Percentiles rank a stretch among this genome's conserved stretches.
These are phyloP conservation scores for Tapera naevia DNA, from an alignment of 2,797 vertebrate species.

Conservation along the genomic window DNA sequence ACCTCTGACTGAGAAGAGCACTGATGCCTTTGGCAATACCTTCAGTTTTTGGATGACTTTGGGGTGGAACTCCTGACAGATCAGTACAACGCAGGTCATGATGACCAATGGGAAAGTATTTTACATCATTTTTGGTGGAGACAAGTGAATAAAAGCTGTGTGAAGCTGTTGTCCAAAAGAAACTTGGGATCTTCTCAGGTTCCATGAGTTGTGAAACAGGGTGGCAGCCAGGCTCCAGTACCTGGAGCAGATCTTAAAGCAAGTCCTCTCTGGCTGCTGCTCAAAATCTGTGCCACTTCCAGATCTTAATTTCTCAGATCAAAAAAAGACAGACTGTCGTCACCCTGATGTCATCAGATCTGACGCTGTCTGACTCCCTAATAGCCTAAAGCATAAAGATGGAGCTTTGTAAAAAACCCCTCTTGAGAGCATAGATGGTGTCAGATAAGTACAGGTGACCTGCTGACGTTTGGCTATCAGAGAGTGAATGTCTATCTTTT, in stretches of 20 bases:
- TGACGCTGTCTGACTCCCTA: not conserved
- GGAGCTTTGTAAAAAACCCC: not conserved
- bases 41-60: not conserved
- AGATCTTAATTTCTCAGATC: not conserved
- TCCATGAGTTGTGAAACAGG: not conserved
- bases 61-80: not conserved
- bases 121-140: not conserved
- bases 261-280: not conserved
- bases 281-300: not conserved
- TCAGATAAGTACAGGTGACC: fast-evolving
- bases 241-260: not conserved
- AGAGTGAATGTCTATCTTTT: not conserved
- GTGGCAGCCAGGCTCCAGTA: not conserved
- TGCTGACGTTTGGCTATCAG: not conserved
- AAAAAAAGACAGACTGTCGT: not conserved
- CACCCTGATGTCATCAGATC: not conserved
- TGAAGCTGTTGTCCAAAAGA: not conserved
- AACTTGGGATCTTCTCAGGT: not conserved
- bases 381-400: not conserved
- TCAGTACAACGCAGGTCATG: not conserved
- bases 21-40: not conserved
- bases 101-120: not conserved
- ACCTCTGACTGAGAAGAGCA: not conserved
- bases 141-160: not conserved
- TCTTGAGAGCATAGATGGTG: not conserved